Base-by-base conservation (phyloP, 2,888 invertebrate species). In the Drosophila monieri region DNA sequence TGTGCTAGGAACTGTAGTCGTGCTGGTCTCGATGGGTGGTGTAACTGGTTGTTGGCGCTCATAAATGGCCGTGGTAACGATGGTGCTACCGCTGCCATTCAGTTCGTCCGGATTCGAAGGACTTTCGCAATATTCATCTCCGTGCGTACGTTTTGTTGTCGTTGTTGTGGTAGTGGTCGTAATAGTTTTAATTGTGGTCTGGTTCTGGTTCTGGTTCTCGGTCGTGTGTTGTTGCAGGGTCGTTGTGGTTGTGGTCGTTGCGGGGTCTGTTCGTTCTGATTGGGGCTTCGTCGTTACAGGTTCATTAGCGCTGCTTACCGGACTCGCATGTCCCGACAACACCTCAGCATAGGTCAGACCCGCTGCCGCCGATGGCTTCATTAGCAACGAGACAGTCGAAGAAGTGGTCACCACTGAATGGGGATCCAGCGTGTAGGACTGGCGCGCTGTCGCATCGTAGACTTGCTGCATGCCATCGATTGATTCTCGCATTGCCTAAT, bases 381-480 rank as follows among this genome's bases (percentile, higher is more conserved):
- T 90, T 85, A 91, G 90, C 89, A 92, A 91, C 88, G 92, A 92
- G 81, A 93, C 92, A 89, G 92, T 88, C 69, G 91, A 91, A 73
- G 92, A 91, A 79, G 90, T 90, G 64, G 92, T 92, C 91, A 93
- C 93, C 91, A 93, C 91, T 86, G 91, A 91, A 88, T 95, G 94
- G 88, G 96, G 95, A 93, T 96, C 96, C 93, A 95, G 92, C 91
- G 93, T 93, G 93, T 94, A 94, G 92, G 95, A 94, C 91, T 94
- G 93, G 92, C 94, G 93, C 91, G 94, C 93, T 93, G 95, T 94
- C 92, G 93, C 93, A 93, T 94, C 94, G 93, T 95, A 94, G 92
- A 94, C 94, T 92, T 94, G 94, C 93, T 93, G 93, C 93, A 92
- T 93, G 93, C 93, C 93, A 92, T 94, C 94, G 92, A 94, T 93